Percentiles rank a stretch among this genome's conserved stretches.
Evolutionary conservation across 2,888 invertebrate genomes (phyloP).

Genomic region (Ophonus ardosiacus): DNA sequence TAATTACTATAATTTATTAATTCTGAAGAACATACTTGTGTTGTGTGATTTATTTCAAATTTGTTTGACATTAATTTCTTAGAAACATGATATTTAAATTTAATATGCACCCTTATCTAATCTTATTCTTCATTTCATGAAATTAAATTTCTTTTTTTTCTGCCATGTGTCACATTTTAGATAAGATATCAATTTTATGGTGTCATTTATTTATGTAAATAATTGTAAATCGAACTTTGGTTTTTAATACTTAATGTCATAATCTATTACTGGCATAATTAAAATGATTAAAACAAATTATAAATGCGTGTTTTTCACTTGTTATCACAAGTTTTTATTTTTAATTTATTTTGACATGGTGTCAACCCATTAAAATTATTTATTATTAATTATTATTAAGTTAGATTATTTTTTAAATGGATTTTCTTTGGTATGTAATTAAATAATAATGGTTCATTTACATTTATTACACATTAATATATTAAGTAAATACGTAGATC

Average conservation of each 20-base stretch:
- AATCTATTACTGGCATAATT: neutral
- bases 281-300: neutral
- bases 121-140: neutral
- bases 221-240: neutral
- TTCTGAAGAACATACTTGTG: too few relatives aligned
- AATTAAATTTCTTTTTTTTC: neutral
- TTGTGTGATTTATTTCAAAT: too few relatives aligned
- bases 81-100: neutral
- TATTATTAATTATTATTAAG: neutral
- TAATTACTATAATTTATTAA: too few relatives aligned
- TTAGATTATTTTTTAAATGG: neutral
- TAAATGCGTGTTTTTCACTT: neutral
- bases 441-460: neutral
- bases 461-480: neutral
- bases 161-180: neutral
- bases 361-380: neutral
- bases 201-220: neutral
- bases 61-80: too few relatives aligned
- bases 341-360: neutral
- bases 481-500: neutral
- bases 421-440: neutral
- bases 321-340: neutral
- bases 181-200: neutral
- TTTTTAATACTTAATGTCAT: neutral
- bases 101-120: neutral